These are phyloP conservation scores for Ardeotis arabs DNA, from an alignment of 2,113 vertebrate genomes.

Conservation along the genomic window DNA sequence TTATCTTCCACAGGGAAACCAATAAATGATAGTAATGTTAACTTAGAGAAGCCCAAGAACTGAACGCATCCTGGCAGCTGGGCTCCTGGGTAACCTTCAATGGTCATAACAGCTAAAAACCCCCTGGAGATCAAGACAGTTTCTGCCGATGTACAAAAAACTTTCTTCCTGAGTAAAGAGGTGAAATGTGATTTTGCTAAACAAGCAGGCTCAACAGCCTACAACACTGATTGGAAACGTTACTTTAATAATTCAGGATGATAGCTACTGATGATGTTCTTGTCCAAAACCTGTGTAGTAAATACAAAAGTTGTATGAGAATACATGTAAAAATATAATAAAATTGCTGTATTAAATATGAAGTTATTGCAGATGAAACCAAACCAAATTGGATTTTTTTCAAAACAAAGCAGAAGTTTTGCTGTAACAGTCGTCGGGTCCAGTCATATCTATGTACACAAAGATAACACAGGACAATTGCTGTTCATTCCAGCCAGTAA, in stretches of 20 bases:
- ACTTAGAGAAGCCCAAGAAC: not conserved
- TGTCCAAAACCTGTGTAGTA: not conserved
- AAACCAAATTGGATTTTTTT: not conserved
- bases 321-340: not conserved
- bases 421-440: not conserved
- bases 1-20: not conserved
- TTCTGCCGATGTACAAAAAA: not conserved
- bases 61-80: not conserved
- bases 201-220: not conserved
- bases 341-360: not conserved
- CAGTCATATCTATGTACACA: not conserved
- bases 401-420: not conserved
- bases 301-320: not conserved
- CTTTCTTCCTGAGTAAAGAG: not conserved
- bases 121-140: not conserved
- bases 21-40: not conserved
- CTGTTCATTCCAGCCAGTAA: not conserved
- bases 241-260: not conserved
- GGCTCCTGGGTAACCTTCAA: not conserved
- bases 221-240: not conserved
- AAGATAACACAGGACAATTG: not conserved
- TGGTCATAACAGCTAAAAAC: not conserved
- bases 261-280: not conserved
- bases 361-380: not conserved
- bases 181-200: not conserved